Evolutionary conservation across 2,113 vertebrate genomes (phyloP).

Genomic region (Pluvialis apricaria): DNA sequence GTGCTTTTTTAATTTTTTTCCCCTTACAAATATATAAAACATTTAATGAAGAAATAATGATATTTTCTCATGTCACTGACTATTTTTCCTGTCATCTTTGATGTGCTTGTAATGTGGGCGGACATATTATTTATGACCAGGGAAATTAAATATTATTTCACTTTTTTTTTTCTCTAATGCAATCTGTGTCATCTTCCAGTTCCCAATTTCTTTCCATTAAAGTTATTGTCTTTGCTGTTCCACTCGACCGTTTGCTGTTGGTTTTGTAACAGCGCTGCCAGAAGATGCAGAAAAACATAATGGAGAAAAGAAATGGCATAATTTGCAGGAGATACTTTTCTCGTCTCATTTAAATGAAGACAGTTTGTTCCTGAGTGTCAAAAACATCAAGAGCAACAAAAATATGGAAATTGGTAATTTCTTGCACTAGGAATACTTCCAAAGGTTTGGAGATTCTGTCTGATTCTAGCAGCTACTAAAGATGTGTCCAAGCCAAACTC

Average conservation of each 20-base stretch:
- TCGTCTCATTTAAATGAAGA: constrained; percentile 76
- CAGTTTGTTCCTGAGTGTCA: constrained; percentile 71
- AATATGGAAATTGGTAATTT: constrained; percentile 48
- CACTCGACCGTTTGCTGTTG: constrained; percentile 64
- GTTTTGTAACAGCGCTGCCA: constrained; percentile 61
- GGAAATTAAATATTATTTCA: constrained; percentile 82
- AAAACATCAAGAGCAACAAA: constrained; percentile 67
- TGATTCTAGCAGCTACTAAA: constrained; percentile 21
- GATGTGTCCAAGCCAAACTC: background rate
- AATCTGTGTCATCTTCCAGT: constrained; percentile 71
- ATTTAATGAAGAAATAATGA: constrained; percentile 78
- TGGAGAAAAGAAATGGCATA: constrained; percentile 70
- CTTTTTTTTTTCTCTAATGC: constrained; percentile 59
- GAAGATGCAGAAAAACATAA: constrained; percentile 66
- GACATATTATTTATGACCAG: constrained; percentile 78
- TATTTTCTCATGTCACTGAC: constrained; percentile 67
- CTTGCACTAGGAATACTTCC: constrained; percentile 37
- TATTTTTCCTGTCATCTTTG: constrained; percentile 73
- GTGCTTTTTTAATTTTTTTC: background rate
- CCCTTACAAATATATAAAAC: constrained; percentile 33
- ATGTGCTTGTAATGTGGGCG: constrained; percentile 72
- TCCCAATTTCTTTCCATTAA: constrained; percentile 74
- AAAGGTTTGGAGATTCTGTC: constrained; percentile 30
- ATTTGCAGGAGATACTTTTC: constrained; percentile 75
- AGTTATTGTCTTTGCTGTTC: constrained; percentile 76